A percentile compares a stretch with the other conserved stretches of the same genome.
Conservation (phyloP, 2,113 vertebrate species). For the Prochilodus magdalenae region DNA sequence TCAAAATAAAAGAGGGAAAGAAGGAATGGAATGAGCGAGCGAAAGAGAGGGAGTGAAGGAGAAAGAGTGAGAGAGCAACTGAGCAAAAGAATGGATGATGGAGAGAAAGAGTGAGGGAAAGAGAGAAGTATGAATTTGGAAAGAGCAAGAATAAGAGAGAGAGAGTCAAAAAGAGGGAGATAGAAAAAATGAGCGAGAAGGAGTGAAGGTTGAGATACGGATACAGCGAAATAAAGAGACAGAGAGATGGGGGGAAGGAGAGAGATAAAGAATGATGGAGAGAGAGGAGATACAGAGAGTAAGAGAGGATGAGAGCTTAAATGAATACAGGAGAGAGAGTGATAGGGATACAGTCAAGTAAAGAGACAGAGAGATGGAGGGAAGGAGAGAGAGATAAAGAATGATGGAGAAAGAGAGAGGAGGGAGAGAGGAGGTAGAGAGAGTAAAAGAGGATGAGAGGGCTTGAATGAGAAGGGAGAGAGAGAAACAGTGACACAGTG, state of each 20-base stretch:
- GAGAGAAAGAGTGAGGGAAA: neutral
- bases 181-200: neutral
- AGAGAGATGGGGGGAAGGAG: no score
- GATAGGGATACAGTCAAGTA: neutral
- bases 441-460: neutral
- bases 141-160: neutral
- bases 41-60: neutral
- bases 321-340: no score
- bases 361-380: neutral
- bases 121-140: neutral
- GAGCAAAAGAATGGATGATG: no score
- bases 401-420: neutral
- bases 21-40: neutral
- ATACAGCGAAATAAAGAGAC: neutral
- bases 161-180: neutral
- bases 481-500: neutral
- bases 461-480: neutral
- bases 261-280: constrained; percentile 2
- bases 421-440: no score
- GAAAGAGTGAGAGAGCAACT: no score
- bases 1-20: neutral
- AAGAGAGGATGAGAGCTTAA: neutral
- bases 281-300: neutral
- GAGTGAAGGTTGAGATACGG: no score
- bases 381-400: neutral